Conservation (phyloP, 2,797 vertebrate species). For the Momotus momota region DNA sequence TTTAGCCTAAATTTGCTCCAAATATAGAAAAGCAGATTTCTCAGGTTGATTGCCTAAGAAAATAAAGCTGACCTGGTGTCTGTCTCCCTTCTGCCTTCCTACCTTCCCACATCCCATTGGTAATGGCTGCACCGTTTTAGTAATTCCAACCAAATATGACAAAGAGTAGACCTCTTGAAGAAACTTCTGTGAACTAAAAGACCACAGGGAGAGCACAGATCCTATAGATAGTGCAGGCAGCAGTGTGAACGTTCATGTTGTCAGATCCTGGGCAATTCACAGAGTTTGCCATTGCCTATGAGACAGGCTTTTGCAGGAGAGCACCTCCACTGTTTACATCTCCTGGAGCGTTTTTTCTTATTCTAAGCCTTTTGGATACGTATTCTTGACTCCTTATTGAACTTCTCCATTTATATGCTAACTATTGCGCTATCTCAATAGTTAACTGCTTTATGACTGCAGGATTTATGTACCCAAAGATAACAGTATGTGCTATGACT, state of each 20-base stretch:
- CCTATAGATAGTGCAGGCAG: neutral
- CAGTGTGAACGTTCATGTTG: rapidly evolving
- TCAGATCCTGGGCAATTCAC: neutral
- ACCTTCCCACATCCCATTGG: neutral
- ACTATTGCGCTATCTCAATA: neutral
- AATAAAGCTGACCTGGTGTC: neutral
- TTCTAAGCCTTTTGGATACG: neutral
- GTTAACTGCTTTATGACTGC: neutral
- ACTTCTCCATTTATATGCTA: neutral
- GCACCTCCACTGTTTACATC: neutral
- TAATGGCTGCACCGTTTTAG: neutral
- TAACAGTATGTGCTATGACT: neutral
- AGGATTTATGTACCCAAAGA: neutral
- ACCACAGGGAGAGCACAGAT: neutral
- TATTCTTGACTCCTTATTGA: neutral
- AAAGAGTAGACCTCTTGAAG: neutral
- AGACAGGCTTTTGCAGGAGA: neutral
- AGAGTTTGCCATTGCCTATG: neutral
- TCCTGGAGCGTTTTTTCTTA: neutral
- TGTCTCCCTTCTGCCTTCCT: neutral
- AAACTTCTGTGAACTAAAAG: neutral
- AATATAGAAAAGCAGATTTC: neutral
- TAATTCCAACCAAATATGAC: neutral
- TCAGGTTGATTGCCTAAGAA: neutral
- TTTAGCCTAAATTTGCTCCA: neutral